Evolutionary conservation across 2,888 invertebrate species (phyloP), one percentile per base, ranked within the genome.

Genomic region (Luperina testacea): DNA sequence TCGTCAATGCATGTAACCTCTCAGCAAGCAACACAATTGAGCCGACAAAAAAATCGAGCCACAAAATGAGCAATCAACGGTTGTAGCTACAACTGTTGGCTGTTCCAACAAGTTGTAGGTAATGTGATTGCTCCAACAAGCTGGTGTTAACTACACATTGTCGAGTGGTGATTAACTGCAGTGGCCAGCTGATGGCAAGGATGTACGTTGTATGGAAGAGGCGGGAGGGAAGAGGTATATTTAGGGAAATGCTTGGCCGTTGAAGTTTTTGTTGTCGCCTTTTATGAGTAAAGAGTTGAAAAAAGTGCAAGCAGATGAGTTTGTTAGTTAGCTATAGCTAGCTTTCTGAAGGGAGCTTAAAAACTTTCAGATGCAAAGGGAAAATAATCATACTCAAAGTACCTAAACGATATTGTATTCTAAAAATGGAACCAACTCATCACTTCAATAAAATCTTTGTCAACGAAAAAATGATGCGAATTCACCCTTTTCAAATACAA

Each of bases 131-230:
- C 57, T 57, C 13, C 68, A 81, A 67, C 86, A 70, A 61, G 73
- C 77, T 78, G 81, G 81, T 89, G 86, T 87, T 88, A 88, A 90
- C 88, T 85, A 86, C 88, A 89, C 86, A 88, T 87, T 89, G 89
- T 86, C 87, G 88, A 89, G 90, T 82, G 86, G 88, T 90, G 91
- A 91, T 91, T 91, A 90, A 90, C 89, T 87, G 83, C 84, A 76
- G 69, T 74, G 65, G 79, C n/a, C n/a, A 63, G 51, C 81, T 59
- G 57, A 72, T 81, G 38, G 24, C 70, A 3, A 20, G 13, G 78
- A 78, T 42, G 6, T 77, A 72, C 1, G 5, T 5, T 2, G 2
- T 20, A 5, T 82, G 63, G 82, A 85, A 72, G 65, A 38, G 75
- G 32, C 75, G 2, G 24, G 15, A 11, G 9, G 20, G 24, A 17